Base-by-base conservation (phyloP, 1,140 invertebrate genomes). In the Atopsyche davidsoni region DNA sequence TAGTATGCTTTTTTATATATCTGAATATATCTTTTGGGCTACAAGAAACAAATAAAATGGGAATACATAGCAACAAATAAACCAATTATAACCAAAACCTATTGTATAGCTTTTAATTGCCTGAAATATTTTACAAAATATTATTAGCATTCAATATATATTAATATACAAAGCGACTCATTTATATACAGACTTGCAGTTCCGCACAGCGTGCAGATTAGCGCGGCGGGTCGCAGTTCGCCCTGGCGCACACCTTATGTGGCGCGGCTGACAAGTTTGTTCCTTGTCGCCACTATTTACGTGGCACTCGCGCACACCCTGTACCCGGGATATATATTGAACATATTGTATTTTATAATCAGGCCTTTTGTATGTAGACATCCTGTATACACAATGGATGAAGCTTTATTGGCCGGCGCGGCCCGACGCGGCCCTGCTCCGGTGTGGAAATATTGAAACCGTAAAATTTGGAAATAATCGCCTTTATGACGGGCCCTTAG, bases 291-390 rank as follows among this genome's bases (percentile, higher is more conserved):
- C 45, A 28, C 32, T 57, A 52, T 57, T 57, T 57, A 57, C 55
- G 45, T 28, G 44, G 13, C 45, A 6, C 36, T 16, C 44, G 40
- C 40, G 32, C 48, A 45, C 48, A 50, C 50, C 45, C 45, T 51
- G 55, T 34, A 57, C 53, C 53, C 53, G 53, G 55, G 55, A 57
- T n/a, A 57, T 57, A 57, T 57, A 57, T 57, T 57, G 55, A 50
- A 53, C 51, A 57, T 57, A 57, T 57, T 57, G 55, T 57, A 45
- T 52, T 57, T 57, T 57, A 57, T 57, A 57, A 57, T 57, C 55
- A 51, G 55, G 34, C 46, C 55, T 48, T 57, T 57, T 57, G 55
- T 57, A 53, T 57, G 55, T 57, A 57, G 55, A 57, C 55, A 57
- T 56, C 51, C 55, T 57, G 55, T 57, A 57, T 53, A 57, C 55